Conservation (phyloP, 2,797 vertebrate species). For the Esox masquinongy region DNA sequence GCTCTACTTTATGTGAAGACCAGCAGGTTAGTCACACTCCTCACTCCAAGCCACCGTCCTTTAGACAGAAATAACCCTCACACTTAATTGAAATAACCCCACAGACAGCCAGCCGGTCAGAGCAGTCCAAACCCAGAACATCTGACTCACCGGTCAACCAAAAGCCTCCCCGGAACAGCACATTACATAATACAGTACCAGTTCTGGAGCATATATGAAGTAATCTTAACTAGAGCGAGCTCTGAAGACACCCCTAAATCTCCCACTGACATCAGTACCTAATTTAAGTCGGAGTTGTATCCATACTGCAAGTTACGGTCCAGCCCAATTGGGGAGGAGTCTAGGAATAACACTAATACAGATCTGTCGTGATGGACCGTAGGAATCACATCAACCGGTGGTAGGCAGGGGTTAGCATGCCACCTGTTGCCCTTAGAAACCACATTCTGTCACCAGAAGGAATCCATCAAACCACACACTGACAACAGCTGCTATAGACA, state of each 20-base stretch:
- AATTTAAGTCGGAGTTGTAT: too few relatives aligned
- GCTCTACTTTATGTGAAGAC: not conserved
- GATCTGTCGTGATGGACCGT: not conserved
- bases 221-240: slow-evolving; percentile 14
- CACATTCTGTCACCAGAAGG: slow-evolving; percentile 57
- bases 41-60: not conserved
- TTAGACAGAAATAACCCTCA: slow-evolving; percentile 42
- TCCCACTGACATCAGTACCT: too few relatives aligned
- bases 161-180: slow-evolving; percentile 32
- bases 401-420: slow-evolving; percentile 29
- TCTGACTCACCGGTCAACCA: slow-evolving; percentile 37
- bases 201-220: slow-evolving; percentile 31
- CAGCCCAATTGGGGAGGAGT: too few relatives aligned
- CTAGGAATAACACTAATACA: not conserved
- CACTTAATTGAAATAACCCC: slow-evolving; percentile 57
- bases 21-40: slow-evolving; percentile 19
- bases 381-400: not conserved
- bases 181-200: slow-evolving; percentile 18
- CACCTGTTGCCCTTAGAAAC: slow-evolving; percentile 65
- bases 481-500: too few relatives aligned
- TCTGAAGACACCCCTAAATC: too few relatives aligned
- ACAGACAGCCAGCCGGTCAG: not conserved
- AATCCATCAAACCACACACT: slow-evolving; percentile 53
- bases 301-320: too few relatives aligned
- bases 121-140: slow-evolving; percentile 28